Evolutionary conservation across 2,113 vertebrate genomes (phyloP), one percentile per base, ranked within the genome.

Genomic region (Anthoscopus minutus): DNA sequence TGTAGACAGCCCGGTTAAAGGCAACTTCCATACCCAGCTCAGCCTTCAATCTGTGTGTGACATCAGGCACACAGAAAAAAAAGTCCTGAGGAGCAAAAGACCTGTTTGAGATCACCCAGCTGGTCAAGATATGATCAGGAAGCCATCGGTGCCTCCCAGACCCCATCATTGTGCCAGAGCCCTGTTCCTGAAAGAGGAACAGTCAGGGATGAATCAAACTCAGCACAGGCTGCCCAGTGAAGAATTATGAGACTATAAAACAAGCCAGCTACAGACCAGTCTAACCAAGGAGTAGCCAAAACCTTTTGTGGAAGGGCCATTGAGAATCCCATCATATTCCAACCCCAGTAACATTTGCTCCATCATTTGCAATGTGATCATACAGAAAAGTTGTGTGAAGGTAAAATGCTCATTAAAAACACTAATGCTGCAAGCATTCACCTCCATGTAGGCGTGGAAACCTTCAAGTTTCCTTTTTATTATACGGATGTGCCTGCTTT

Each of bases 391-490:
- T 84, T 88, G 82, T 5, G 2, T 1, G 0, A 85, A 96, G 77
- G 84, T 67, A 93, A 89, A 94, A 67, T 35, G 33, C 53, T 82
- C 73, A 88, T 86, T 88, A 86, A 90, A 88, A 89, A 91, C 67
- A 93, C 40, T 85, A 94, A 95, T 88, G 51, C 67, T 93, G 78
- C 51, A 86, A 93, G 72, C 62, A 84, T 93, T 97, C 69, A 89
- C 21, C 80, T 92, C 87, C 80, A 60, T 11, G 85, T 88, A 94
- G 96, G 93, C 0, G 37, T 93, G 95, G 60, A 95, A 95, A 93
- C 56, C 70, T 90, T 92, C 78, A 73, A 81, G 80, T 85, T 98
- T 97, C 94, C 96, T 96, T 98, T 97, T 98, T 84, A 88, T 97
- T 98, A 76, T 94, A 96, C 3, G 27, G 84, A 95, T 70, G 30